phyloP scores from a whole-genome alignment of 2,797 vertebrate species.

The Taenioides sp. region DNA sequence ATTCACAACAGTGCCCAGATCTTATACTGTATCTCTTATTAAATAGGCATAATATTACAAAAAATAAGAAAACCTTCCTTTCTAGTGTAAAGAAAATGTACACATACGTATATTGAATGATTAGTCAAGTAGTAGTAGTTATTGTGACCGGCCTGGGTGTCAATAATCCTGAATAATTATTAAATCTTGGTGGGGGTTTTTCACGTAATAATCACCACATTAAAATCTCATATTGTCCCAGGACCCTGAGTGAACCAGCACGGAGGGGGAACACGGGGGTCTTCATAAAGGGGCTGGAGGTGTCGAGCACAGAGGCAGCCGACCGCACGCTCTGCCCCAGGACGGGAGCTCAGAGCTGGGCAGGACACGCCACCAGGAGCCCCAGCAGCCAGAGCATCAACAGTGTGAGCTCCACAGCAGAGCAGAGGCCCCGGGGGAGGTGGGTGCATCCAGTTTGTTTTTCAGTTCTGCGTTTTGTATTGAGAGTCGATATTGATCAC shows the following conservation, averaged over 20 bases:
- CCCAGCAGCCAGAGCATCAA: constrained; percentile 3
- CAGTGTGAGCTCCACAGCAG: constrained; percentile 42
- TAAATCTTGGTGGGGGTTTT: too few relatives aligned
- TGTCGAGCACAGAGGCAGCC: constrained; percentile 80
- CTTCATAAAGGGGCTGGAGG: constrained; percentile 85
- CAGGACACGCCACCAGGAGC: constrained; percentile 14
- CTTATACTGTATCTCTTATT: too few relatives aligned
- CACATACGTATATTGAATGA: too few relatives aligned
- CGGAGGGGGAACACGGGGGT: constrained; percentile 81
- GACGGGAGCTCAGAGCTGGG: constrained; percentile 60
- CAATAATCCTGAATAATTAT: too few relatives aligned
- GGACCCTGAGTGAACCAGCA: constrained; percentile 74
- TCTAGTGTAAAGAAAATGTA: too few relatives aligned
- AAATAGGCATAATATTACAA: too few relatives aligned
- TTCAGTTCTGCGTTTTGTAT: background rate
- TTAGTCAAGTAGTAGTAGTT: too few relatives aligned
- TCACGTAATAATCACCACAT: too few relatives aligned
- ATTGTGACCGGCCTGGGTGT: too few relatives aligned
- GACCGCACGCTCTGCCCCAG: constrained; percentile 66
- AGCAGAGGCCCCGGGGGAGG: constrained; percentile 80
- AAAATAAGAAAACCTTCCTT: too few relatives aligned
- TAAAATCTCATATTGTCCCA: constrained; percentile 2
- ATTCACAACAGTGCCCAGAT: too few relatives aligned
- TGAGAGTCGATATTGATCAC: too few relatives aligned
- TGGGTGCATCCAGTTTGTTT: constrained; percentile 54